Evolutionary conservation across 2,113 vertebrate species (phyloP).

Genomic region (Tupaia tana): DNA sequence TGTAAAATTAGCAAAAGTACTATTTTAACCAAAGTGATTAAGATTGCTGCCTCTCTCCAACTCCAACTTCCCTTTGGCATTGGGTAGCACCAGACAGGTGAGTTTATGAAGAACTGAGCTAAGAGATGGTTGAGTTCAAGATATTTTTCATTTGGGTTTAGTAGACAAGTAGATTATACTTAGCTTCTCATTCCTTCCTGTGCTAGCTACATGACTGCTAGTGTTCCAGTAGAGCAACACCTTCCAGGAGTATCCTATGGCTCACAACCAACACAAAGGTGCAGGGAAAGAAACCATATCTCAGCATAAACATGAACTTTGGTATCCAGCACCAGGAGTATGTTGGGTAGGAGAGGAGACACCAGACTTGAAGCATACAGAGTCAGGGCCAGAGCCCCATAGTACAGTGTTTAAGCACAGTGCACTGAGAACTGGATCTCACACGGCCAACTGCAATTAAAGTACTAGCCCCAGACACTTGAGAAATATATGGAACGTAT

Average conservation of each 20-base stretch:
- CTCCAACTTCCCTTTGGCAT: not conserved
- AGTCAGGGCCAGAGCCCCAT: not conserved
- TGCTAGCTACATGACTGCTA: not conserved
- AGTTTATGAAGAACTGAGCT: not conserved
- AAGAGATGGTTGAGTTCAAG: not conserved
- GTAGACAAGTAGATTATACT: not conserved
- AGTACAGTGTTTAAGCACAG: too few relatives aligned
- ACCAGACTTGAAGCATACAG: not conserved
- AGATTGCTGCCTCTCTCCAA: not conserved
- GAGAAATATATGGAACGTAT: too few relatives aligned
- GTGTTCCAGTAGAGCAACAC: not conserved
- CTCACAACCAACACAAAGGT: not conserved
- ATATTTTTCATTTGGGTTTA: not conserved
- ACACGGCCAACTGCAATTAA: too few relatives aligned
- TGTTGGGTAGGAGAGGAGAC: not conserved
- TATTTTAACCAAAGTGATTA: constrained; percentile 19
- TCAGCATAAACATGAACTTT: not conserved
- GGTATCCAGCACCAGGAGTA: too few relatives aligned
- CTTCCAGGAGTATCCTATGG: not conserved
- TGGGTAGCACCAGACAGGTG: not conserved
- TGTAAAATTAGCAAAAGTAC: constrained; percentile 4
- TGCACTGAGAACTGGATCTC: too few relatives aligned
- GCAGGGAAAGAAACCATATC: not conserved
- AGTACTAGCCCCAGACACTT: too few relatives aligned
- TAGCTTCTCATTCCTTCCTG: not conserved